Evolutionary conservation across 2,888 invertebrate genomes (phyloP), one percentile per base, ranked within the genome.

Genomic region (Himalopsyche anomala): DNA sequence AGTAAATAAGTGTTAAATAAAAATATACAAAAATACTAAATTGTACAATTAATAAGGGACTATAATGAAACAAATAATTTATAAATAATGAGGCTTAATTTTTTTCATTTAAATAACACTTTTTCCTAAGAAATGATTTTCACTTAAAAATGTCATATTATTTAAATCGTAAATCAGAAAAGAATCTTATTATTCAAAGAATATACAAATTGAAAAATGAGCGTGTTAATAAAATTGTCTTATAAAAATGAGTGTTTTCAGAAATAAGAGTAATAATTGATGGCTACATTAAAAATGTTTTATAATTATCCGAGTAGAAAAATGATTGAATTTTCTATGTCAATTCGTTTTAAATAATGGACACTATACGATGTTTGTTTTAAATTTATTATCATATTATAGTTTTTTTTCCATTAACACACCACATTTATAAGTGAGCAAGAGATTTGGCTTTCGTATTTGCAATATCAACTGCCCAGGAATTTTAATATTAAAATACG

Each of bases 401-500:
- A 12, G 51, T 42, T 42, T 51, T 51, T 74, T 38, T 36, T 74
- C 15, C 38, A 8, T 74, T 74, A 36, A 74, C 74, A 74, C 36
- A 74, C 74, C 74, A 74, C 74, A 74, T 74, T 74, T 74, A 74
- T 74, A 74, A 74, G 74, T 74, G 74, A 74, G 74, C 74, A 74
- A 36, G 74, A 74, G 36, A 12, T 74, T 74, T 74, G 74, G 74
- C 74, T 74, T 69, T 74, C 74, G 74, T 38, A 74, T 74, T 74
- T 74, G 74, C 38, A 38, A 15, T 51, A 51, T 51, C 15, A 74
- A 38, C 74, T 74, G 74, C 74, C 74, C 74, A 74, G 74, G 36
- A 74, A 12, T 74, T 74, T 36, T 74, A 74, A 74, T 74, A 74
- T 74, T 74, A 84, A 81, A 86, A 80, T 80, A 81, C 82, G 56